A percentile compares a stretch with the other conserved stretches of the same genome.
These are phyloP conservation scores for Platycercus adscitus DNA, from an alignment of 2,113 vertebrate species.

Conservation along the genomic window DNA sequence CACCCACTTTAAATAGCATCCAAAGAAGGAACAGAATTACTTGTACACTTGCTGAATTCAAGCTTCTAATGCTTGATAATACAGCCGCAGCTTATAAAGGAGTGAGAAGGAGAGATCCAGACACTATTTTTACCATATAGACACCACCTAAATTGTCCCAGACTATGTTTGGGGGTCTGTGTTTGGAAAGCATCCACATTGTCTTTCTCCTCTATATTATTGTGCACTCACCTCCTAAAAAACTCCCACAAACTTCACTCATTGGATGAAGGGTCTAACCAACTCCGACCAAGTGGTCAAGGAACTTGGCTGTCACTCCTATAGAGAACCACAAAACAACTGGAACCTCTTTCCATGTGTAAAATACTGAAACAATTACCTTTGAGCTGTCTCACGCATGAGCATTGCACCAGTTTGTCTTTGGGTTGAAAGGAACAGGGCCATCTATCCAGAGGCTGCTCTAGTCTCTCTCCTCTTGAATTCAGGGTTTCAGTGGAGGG, in stretches of 20 bases:
- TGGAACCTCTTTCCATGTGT: neutral
- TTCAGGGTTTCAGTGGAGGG: neutral
- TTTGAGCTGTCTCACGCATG: neutral
- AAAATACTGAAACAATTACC: neutral
- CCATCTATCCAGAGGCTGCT: neutral
- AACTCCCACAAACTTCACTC: neutral
- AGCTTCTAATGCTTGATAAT: neutral
- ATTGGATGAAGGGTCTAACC: neutral
- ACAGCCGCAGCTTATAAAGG: neutral
- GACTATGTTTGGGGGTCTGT: neutral
- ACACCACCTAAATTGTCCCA: neutral
- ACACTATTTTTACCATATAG: neutral
- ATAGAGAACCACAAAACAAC: neutral
- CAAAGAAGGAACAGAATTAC: neutral
- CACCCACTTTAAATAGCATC: neutral
- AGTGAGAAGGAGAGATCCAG: neutral
- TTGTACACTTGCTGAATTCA: neutral
- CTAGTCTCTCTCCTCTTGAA: neutral
- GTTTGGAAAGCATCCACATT: neutral
- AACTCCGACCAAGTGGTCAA: neutral
- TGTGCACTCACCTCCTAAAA: neutral
- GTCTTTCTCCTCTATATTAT: slow-evolving; percentile 13
- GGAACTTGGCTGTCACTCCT: neutral
- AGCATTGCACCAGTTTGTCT: neutral
- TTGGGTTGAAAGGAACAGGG: neutral